phyloP scores from a whole-genome alignment of 1,140 invertebrate genomes.

The Calliphora vicina region DNA sequence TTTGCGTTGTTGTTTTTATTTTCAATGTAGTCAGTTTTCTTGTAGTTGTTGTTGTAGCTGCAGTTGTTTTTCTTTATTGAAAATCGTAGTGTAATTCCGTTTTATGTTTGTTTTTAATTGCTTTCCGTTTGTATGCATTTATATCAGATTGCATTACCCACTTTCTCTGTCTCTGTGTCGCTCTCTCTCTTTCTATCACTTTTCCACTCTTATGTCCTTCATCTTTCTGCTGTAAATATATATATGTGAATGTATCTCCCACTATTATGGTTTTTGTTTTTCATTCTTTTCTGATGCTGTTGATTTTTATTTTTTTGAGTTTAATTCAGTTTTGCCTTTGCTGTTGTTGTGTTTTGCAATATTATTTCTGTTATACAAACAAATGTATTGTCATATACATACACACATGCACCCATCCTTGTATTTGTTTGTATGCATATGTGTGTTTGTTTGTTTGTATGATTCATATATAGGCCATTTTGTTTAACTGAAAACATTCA shows the following conservation, averaged over 20 bases:
- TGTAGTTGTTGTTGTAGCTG: not conserved
- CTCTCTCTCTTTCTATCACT: not conserved
- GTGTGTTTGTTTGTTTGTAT: not conserved
- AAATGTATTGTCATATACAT: not conserved
- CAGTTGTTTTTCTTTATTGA: conserved; percentile 18
- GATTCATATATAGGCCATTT: not conserved
- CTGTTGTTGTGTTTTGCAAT: not conserved
- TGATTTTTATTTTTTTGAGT: not conserved
- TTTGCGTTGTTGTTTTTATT: not conserved
- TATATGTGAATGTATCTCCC: not conserved
- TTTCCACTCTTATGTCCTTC: not conserved
- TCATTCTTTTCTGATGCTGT: not conserved
- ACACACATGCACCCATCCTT: too few relatives aligned
- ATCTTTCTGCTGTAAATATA: too few relatives aligned
- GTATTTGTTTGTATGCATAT: not conserved
- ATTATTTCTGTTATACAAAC: not conserved
- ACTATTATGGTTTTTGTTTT: not conserved
- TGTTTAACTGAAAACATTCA: not conserved
- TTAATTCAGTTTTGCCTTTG: not conserved
- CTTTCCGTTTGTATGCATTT: conserved; percentile 21
- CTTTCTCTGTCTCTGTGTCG: not conserved
- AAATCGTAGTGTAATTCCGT: conserved; percentile 19
- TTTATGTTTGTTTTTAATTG: conserved; percentile 34
- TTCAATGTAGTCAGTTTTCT: not conserved
- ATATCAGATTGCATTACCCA: conserved; percentile 16